Conservation (phyloP, 1,140 invertebrate species). For the Hylaeus volcanicus region DNA sequence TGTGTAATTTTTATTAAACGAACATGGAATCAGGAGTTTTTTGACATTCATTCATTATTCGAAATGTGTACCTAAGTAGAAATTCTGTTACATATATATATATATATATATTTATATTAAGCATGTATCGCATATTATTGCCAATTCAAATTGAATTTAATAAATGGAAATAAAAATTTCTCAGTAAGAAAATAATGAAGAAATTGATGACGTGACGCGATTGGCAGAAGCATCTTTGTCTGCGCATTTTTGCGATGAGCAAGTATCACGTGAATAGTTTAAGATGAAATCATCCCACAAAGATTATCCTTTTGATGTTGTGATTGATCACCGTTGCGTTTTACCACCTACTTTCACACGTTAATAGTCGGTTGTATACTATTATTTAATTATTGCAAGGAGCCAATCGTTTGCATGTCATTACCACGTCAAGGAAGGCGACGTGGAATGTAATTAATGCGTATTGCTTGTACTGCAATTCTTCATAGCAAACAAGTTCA, state of each 20-base stretch:
- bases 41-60: too few relatives aligned
- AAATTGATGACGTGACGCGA: background rate
- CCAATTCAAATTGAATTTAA: too few relatives aligned
- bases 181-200: background rate
- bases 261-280: background rate
- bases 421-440: background rate
- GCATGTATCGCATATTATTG: too few relatives aligned
- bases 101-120: too few relatives aligned
- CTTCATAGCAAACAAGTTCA: background rate
- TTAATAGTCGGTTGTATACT: background rate
- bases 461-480: background rate
- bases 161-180: too few relatives aligned
- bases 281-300: background rate
- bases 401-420: background rate
- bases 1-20: too few relatives aligned
- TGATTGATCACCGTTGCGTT: background rate
- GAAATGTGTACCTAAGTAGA: too few relatives aligned
- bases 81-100: too few relatives aligned
- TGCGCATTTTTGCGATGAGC: background rate
- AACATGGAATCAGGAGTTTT: too few relatives aligned
- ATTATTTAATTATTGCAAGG: conserved; percentile 10
- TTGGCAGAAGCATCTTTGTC: background rate
- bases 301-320: background rate
- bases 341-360: background rate
- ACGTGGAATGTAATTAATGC: background rate